Base-by-base conservation (phyloP, 1,140 invertebrate species). In the Thaumatotibia leucotreta region DNA sequence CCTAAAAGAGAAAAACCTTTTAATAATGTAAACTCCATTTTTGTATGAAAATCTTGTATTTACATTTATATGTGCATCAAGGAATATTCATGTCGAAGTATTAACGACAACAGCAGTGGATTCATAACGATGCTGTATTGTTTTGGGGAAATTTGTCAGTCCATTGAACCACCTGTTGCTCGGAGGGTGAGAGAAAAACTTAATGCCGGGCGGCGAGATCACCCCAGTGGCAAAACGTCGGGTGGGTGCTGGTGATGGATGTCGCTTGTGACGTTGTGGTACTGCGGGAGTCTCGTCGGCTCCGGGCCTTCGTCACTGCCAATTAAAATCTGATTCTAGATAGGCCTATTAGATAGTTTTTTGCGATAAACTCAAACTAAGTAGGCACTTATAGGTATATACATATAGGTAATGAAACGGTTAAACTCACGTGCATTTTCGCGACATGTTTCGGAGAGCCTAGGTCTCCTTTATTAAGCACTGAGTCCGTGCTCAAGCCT, bases 161-260 rank as follows among this genome's bases (percentile, higher is more conserved):
- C 78, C 64, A 79, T 73, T 69, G 67, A 71, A 75, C 79, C 77
- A 88, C 83, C 83, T 88, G 85, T 88, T 88, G 84, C 73, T 68
- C 65, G 23, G 65, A 74, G 75, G 78, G 75, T 79, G 82, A 74
- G 82, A 84, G 85, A 88, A 88, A 85, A 86, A 83, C 63, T 82
- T 69, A 75, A 68, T 73, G 71, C 67, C 58, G 73, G 73, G 65
- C 50, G 64, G 68, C 4, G 23, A n/a, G 10, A 8, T n/a, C n/a
- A n/a, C 1, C 14, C 9, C 8, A 45, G 4, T 45, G 1, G 14
- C 39, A 45, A 8, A 45, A 45, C n/a, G 17, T 20, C 39, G 17
- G 11, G 6, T 6, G 17, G 20, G 17, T 17, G 39, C 20, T 45
- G 39, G n/a, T 4, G 17, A 5, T 1, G 6, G 5, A 0, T 9